These are phyloP conservation scores for Callipepla californica DNA, from an alignment of 2,113 vertebrate genomes.

Conservation along the genomic window DNA sequence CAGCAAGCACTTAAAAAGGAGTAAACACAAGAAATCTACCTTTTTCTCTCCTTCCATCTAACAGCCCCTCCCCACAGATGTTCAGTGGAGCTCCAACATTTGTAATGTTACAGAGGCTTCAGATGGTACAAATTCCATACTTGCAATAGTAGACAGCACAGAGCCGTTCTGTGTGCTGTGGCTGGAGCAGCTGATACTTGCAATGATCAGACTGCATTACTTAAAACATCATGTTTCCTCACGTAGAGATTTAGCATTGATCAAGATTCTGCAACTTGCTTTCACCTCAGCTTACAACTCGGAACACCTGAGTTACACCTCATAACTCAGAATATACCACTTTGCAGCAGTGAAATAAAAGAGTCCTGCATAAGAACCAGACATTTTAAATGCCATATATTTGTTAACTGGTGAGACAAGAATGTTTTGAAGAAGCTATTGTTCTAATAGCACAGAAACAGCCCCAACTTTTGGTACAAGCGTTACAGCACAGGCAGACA, in stretches of 20 bases:
- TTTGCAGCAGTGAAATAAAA: no score
- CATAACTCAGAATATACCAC: no score
- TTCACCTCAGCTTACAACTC: no score
- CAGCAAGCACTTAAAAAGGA: background rate
- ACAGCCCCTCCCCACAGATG: background rate
- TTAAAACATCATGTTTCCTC: background rate
- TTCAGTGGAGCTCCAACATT: background rate
- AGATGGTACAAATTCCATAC: background rate
- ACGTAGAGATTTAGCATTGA: no score
- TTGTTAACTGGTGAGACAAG: background rate
- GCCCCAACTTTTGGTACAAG: background rate
- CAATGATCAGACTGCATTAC: background rate
- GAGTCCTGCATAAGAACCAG: background rate
- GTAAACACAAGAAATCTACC: background rate
- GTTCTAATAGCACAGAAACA: background rate
- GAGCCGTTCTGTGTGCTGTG: no score
- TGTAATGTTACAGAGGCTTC: background rate
- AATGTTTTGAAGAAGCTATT: background rate
- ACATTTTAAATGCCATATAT: background rate
- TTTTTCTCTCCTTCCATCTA: background rate
- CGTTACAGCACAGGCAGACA: fast-evolving
- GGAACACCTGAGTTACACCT: no score
- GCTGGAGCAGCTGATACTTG: background rate
- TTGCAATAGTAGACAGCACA: background rate
- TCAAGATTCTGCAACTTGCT: no score